Conservation (phyloP, 2,113 vertebrate genomes). For the Camelus bactrianus region DNA sequence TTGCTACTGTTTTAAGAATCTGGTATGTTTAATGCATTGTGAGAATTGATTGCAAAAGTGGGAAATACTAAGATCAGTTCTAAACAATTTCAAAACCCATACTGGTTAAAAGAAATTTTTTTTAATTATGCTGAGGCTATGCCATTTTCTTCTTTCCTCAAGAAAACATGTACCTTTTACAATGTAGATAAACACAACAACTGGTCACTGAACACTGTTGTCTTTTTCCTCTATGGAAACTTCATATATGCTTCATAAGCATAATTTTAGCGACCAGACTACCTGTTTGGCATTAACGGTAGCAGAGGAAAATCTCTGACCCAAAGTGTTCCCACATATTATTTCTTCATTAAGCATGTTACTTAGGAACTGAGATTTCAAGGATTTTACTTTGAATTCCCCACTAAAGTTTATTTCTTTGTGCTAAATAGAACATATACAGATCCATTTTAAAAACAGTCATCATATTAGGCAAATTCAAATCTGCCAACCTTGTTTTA, state of each 20-base stretch:
- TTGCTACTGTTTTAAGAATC: neutral
- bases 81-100: neutral
- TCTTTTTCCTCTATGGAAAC: neutral
- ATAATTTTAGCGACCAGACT: neutral
- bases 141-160: neutral
- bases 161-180: neutral
- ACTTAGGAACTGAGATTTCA: slow-evolving; percentile 51
- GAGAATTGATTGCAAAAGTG: neutral
- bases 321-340: neutral
- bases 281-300: neutral
- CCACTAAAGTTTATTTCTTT: slow-evolving; percentile 68
- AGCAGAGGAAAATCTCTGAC: neutral
- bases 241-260: slow-evolving; percentile 21
- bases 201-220: neutral
- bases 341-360: slow-evolving; percentile 42
- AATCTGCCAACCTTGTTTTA: slow-evolving; percentile 36
- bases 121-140: neutral
- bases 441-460: slow-evolving; percentile 18
- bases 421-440: slow-evolving; percentile 36
- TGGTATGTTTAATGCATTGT: neutral
- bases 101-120: neutral
- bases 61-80: neutral
- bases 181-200: neutral
- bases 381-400: slow-evolving; percentile 50
- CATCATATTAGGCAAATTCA: neutral